Percentiles rank a stretch among this genome's conserved stretches.
These are phyloP conservation scores for Grapholita molesta DNA, from an alignment of 1,140 invertebrate genomes.

Conservation along the genomic window DNA sequence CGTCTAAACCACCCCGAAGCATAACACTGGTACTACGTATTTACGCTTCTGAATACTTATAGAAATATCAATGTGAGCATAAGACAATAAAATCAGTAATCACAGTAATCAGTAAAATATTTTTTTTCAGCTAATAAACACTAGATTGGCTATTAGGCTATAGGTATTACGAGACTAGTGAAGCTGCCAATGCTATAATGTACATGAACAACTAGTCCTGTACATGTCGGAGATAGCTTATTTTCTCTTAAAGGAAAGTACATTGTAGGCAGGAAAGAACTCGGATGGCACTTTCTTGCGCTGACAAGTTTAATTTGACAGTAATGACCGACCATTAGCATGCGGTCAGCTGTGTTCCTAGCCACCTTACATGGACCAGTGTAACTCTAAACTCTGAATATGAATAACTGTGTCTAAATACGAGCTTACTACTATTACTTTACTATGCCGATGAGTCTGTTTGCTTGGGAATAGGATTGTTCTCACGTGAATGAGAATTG, in stretches of 20 bases:
- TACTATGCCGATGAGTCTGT: background rate
- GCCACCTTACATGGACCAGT: background rate
- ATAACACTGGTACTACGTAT: too few species aligned
- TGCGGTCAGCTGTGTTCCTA: background rate
- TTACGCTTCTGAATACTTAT: too few species aligned
- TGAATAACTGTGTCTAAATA: background rate
- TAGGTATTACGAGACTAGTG: too few species aligned
- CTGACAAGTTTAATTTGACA: conserved; percentile 51
- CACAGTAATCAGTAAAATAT: too few species aligned
- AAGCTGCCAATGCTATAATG: background rate
- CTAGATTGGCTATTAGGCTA: too few species aligned
- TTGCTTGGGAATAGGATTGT: background rate
- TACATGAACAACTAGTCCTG: background rate
- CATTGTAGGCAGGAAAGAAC: conserved; percentile 27
- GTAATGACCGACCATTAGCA: conserved; percentile 54
- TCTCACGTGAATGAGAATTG: background rate
- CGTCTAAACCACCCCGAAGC: too few species aligned
- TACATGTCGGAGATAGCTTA: background rate
- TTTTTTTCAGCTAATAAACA: too few species aligned
- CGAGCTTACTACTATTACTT: background rate
- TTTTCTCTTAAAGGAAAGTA: conserved; percentile 42
- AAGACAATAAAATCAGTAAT: too few species aligned
- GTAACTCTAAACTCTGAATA: background rate
- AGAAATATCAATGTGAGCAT: too few species aligned
- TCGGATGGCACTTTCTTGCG: conserved; percentile 53